These are phyloP conservation scores for Agrotis segetum DNA, from an alignment of 2,888 invertebrate genomes.

Conservation along the genomic window DNA sequence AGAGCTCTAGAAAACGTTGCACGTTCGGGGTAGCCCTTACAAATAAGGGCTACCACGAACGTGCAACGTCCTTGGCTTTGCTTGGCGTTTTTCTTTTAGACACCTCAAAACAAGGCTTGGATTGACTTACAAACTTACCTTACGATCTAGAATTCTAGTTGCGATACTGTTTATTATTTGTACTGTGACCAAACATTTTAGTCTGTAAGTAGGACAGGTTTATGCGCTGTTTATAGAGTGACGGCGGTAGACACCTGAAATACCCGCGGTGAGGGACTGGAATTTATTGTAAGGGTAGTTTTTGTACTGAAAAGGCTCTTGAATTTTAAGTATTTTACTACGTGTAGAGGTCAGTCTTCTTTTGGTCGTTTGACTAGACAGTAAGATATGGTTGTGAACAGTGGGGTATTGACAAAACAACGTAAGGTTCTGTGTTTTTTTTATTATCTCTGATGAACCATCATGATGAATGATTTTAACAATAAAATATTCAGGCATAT, in stretches of 20 bases:
- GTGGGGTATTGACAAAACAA: not conserved
- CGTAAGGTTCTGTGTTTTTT: no score
- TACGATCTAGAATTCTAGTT: not conserved
- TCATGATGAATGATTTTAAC: no score
- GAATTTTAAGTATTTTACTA: not conserved
- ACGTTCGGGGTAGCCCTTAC: no score
- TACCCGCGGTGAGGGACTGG: conserved; percentile 4
- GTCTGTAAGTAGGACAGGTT: conserved; percentile 42
- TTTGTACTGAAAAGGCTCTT: conserved; percentile 14
- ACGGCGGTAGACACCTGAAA: conserved; percentile 41
- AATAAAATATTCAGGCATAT: no score
- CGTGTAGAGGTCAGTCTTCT: not conserved
- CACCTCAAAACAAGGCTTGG: no score
- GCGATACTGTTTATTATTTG: conserved; percentile 7
- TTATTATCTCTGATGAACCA: no score
- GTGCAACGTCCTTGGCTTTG: no score
- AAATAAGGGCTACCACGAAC: no score
- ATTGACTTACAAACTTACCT: no score
- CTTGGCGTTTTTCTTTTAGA: no score
- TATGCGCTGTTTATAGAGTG: conserved; percentile 50
- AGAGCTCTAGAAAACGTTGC: no score
- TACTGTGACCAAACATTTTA: conserved; percentile 40
- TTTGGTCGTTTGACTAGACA: no score
- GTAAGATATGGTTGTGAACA: not conserved
- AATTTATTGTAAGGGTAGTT: conserved; percentile 24